Base-by-base conservation (phyloP, 2,888 invertebrate genomes). In the Dynastes tityus region DNA sequence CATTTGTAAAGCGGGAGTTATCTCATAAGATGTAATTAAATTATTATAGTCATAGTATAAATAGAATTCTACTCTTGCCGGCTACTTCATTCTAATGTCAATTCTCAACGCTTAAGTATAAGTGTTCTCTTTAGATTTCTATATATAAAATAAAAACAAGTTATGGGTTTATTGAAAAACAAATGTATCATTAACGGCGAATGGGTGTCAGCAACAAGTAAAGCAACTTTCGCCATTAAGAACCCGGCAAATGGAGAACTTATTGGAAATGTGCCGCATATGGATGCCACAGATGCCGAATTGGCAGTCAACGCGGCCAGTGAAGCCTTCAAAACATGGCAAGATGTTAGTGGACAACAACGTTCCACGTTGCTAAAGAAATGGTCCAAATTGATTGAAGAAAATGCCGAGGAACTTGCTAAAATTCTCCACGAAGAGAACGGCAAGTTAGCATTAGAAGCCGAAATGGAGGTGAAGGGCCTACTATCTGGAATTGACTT, bases 401-500 rank as follows among this genome's bases (percentile, higher is more conserved):
- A 94, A 85, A 92, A 97, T 86, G 90, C 91, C 29, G 93, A 95
- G 80, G 92, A 93, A 81, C 88, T 98, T 63, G 96, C 97, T 0
- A 89, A 92, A 84, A 92, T 97, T 63, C 91, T 98, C 86, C 96
- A 96, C 0, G 90, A 92, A 0, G 97, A 97, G 88, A 93, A 94
- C 75, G 99, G 99, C 0, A 99, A 99, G 89, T 96, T 98, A 0
- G 87, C 98, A 27, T 89, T 90, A 6, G 99, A 99, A 90, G 91
- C 99, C 0, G 90, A 92, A 81, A 96, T 94, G 40, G 99, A 99
- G 91, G 92, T 99, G 1, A 90, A 89, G 2, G 99, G 99, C 89
- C 98, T 98, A 0, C 96, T 95, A 85, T 94, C 95, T 0, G 99
- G 97, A 87, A 90, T 99, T 13, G 98, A 99, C 85, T 99, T 97